Percentiles rank a stretch among this genome's conserved stretches.
phyloP scores from a whole-genome alignment of 2,888 invertebrate species.

The Noctuana brunneofusca region DNA sequence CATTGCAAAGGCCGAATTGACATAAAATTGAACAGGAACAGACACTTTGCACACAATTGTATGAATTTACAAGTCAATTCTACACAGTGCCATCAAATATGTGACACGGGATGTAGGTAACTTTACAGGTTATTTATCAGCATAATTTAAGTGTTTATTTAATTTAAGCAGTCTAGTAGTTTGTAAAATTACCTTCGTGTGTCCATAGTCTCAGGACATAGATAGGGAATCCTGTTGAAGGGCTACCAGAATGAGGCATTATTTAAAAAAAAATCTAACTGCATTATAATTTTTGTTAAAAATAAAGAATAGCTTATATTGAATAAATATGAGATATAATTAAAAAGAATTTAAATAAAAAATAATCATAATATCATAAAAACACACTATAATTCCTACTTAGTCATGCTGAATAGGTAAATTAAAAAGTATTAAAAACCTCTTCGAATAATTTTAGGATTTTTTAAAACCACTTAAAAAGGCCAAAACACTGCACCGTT shows the following conservation, averaged over 20 bases:
- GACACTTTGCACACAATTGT: constrained; percentile 26
- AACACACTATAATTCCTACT: not conserved
- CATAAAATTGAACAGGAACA: constrained; percentile 12
- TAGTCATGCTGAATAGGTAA: too few relatives aligned
- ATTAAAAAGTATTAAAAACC: not conserved
- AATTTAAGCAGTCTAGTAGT: too few relatives aligned
- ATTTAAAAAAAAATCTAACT: too few relatives aligned
- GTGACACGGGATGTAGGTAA: not conserved
- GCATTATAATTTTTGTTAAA: too few relatives aligned
- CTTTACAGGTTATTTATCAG: too few relatives aligned
- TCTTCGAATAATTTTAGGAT: not conserved
- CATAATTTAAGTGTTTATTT: too few relatives aligned
- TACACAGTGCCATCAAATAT: constrained; percentile 2
- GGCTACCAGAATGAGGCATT: too few relatives aligned
- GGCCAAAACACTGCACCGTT: not conserved
- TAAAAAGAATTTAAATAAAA: not conserved
- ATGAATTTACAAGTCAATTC: constrained; percentile 30
- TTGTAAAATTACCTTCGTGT: too few relatives aligned
- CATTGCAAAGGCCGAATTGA: constrained; percentile 23
- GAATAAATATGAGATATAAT: too few relatives aligned
- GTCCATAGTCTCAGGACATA: too few relatives aligned
- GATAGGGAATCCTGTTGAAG: too few relatives aligned
- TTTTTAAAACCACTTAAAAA: constrained; percentile 1
- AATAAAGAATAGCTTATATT: too few relatives aligned
- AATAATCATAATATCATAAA: not conserved